These are phyloP conservation scores for Hippocampus mohnikei DNA, from an alignment of 2,113 vertebrate genomes.

Conservation along the genomic window DNA sequence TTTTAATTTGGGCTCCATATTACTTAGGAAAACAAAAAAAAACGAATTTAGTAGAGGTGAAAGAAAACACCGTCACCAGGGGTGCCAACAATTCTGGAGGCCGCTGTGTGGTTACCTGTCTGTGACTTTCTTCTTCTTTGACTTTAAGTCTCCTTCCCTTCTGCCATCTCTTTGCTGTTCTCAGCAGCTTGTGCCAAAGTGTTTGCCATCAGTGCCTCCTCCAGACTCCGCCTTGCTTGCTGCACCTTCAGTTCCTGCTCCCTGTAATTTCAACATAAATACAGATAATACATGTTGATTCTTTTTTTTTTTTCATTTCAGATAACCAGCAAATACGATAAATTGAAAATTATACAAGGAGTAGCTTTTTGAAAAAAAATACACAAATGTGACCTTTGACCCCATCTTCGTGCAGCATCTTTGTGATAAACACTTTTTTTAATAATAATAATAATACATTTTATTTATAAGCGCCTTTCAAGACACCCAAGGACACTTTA, in stretches of 20 bases:
- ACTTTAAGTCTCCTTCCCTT: constrained; percentile 72
- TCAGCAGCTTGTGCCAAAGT: constrained; percentile 81
- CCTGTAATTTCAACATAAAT: constrained; percentile 54
- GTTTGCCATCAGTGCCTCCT: constrained; percentile 88
- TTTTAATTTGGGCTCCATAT: no score
- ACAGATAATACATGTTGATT: neutral
- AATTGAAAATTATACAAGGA: neutral
- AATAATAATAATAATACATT: no score
- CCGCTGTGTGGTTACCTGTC: neutral
- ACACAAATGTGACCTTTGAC: neutral
- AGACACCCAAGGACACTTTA: no score
- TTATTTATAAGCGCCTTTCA: no score
- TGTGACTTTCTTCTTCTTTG: constrained; percentile 21
- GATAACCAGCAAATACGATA: neutral
- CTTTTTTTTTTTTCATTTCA: neutral
- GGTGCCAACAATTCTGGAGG: neutral
- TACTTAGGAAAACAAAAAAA: no score
- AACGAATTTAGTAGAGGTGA: no score
- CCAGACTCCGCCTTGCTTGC: constrained; percentile 84
- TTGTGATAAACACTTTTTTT: neutral
- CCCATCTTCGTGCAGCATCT: neutral
- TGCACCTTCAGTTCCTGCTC: constrained; percentile 88
- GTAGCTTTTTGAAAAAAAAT: neutral
- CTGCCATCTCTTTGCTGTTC: constrained; percentile 65
- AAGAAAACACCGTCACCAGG: no score